Evolutionary conservation across 2,888 invertebrate genomes (phyloP), one percentile per base, ranked within the genome.

Genomic region (Trypoxylon attenuatum): DNA sequence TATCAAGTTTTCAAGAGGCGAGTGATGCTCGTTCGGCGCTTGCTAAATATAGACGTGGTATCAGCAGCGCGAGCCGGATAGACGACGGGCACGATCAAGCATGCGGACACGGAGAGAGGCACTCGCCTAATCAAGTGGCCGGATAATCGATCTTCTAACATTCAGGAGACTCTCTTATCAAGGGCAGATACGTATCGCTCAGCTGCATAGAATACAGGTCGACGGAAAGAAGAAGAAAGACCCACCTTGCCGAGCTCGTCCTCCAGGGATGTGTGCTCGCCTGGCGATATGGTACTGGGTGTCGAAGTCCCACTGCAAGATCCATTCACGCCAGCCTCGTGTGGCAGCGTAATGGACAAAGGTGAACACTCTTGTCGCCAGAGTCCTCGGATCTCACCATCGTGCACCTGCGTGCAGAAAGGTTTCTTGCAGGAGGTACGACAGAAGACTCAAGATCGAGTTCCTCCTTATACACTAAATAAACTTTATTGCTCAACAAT

Each of bases 241-340:
- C 61, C 50, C 64, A 85, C 85, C 82, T 86, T 85, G 74, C 84
- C 85, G 45, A 86, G 77, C 57, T 86, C 86, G 61, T 86, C 86
- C 62, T 85, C 86, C 19, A 86, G 77, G 33, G 85, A 83, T 10
- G 82, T 81, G 66, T 83, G 86, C 61, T 88, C 87, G 13, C 88
- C 88, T 0, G 88, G 88, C 60, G 88, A 88, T 63, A 88, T 87
- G 33, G 88, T 88, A 58, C 88, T 88, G 1, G 88, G 88, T 3
- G 88, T 88, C 21, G 87, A 88, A 13, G 86, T 84, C 21, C 88
- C 88, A 72, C 88, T 86, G 69, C 81, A 86, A 18, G 84, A 83
- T 29, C 84, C 85, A 63, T 84, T 84, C 46, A 81, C 67, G 33
- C 77, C 64, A 13, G 76, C 56, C 59, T 86, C 86, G 55, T 82